phyloP scores from a whole-genome alignment of 2,888 invertebrate species.

The Desoria tigrina region DNA sequence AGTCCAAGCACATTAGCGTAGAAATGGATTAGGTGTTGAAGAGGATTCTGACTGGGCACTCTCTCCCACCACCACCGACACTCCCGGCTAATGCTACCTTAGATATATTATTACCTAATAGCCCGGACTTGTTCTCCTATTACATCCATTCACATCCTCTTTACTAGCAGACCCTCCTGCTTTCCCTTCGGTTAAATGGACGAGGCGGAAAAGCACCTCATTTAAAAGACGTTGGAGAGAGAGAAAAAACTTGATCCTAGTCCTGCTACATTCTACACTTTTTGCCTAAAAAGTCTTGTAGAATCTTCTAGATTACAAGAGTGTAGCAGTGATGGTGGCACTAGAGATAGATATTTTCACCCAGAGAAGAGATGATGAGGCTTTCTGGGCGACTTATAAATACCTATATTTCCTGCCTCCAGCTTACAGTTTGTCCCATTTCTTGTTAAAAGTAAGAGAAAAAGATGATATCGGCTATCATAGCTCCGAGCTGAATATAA shows the following conservation, averaged over 20 bases:
- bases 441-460: too few relatives aligned
- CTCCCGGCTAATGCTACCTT: too few relatives aligned
- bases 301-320: too few relatives aligned
- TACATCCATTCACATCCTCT: neutral
- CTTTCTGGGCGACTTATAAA: too few relatives aligned
- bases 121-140: neutral
- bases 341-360: slow-evolving; percentile 32
- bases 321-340: slow-evolving; percentile 15
- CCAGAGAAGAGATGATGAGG: slow-evolving; percentile 23
- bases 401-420: slow-evolving; percentile 11
- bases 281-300: too few relatives aligned
- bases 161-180: neutral
- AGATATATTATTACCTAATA: neutral
- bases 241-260: too few relatives aligned
- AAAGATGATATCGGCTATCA: too few relatives aligned
- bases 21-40: slow-evolving; percentile 35
- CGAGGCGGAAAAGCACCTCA: slow-evolving; percentile 22
- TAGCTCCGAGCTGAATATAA: too few relatives aligned
- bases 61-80: neutral
- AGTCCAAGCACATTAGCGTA: slow-evolving; percentile 36
- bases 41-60: neutral
- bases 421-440: neutral
- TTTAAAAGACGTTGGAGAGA: too few relatives aligned
- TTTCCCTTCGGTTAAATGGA: slow-evolving; percentile 17
- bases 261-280: too few relatives aligned